Evolutionary conservation across 2,113 vertebrate species (phyloP), one percentile per base, ranked within the genome.

Genomic region (Nyctereutes procyonoides): DNA sequence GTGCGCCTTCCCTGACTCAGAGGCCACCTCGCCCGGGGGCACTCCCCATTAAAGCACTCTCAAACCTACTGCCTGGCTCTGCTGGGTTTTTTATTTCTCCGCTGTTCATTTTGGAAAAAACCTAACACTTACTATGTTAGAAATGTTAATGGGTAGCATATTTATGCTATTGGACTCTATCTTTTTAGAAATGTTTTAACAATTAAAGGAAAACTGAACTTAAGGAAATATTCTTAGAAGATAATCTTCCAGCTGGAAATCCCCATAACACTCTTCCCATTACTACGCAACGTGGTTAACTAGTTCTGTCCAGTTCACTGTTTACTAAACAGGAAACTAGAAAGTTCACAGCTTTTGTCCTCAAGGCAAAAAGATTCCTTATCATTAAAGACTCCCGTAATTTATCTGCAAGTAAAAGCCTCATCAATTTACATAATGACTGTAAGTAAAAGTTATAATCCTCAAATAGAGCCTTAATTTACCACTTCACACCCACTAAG

Each of bases 101-200:
- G 43, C 43, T 43, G 5, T 43, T 43, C 43, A 43, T 43, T 43
- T 43, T 43, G 43, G 43, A 43, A 43, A 43, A 43, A 43, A 43
- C 43, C 43, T 43, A 43, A 43, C 43, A 43, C 43, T 43, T 43
- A 43, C 6, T 43, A 43, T 96, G 73, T 93, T 92, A 96, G 67
- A 67, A 90, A 95, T 7, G 15, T 74, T 96, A 87, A 88, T 76
- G 38, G 16, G 53, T 88, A 87, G 83, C 79, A 43, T 43, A 43
- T 43, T 43, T 62, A 90, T 67, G 51, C 67, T 88, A 83, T 15
- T 74, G 16, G 53, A 95, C 13, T 93, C 43, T 80, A 88, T 79
- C 76, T 93, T 88, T 76, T 96, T 76, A 94, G 51, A 92, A 97
- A 95, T 67, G 7, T 89, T 93, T 97, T 73, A 87, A n/a, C n/a